Evolutionary conservation across 2,797 vertebrate genomes (phyloP), one percentile per base, ranked within the genome.

Genomic region (Cygnus olor): DNA sequence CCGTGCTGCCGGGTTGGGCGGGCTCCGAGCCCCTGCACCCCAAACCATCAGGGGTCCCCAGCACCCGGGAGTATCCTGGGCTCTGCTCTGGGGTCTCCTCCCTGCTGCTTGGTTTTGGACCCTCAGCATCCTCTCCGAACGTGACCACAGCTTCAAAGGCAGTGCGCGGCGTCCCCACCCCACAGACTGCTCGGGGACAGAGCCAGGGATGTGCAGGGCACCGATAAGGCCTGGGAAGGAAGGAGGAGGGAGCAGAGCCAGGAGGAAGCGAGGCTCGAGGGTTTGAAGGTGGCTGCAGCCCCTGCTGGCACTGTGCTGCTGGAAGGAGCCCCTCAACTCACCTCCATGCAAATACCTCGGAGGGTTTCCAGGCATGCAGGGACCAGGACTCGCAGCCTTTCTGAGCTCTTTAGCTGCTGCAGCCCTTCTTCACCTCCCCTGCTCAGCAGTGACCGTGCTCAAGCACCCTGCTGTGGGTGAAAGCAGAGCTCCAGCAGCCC

Each of bases 181-280:
- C 90, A 71, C 83, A 93, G 95, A 90, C 89, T 83, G 70, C 1
- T 0, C 1, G 58, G 90, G 64, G 80, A 80, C 86, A 88, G 40
- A 38, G 78, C 57, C 84, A 80, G 89, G 91, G 88, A 45, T 57
- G 70, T 70, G 89, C 65, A n/a, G 58, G 73, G 58, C 65, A 11
- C 9, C 77, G 92, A 61, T 72, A 64, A 86, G 84, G 63, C 61
- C 4, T 38, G 88, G 93, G 73, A 81, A 85, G 95, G 92, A 95
- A 93, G 92, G 79, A 77, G 58, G 77, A 76, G 83, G 90, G 68
- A 79, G 12, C 49, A 74, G 58, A 61, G 80, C 44, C 63, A 56
- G 42, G 42, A 44, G 42, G 42, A 44, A 44, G 34, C 22, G 65
- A 63, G 65, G 57, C 66, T 93, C 54, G 36, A 25, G 40, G 24